Percentiles rank a stretch among this genome's conserved stretches.
These are phyloP conservation scores for Perognathus longimembris DNA, from an alignment of 2,113 vertebrate genomes.

Conservation along the genomic window DNA sequence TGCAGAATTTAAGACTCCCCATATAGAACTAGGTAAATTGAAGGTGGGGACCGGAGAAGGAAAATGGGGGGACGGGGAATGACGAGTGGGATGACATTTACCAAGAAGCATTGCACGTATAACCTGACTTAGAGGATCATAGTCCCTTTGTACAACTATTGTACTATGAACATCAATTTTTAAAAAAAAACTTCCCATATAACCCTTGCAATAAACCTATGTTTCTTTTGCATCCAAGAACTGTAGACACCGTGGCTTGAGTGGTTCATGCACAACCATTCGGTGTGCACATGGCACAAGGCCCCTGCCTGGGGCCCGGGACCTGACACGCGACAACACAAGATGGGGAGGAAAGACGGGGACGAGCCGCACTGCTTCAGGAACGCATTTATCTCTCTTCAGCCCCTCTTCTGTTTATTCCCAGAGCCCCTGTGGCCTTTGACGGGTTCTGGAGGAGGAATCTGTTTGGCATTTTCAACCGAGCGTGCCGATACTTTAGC, in stretches of 20 bases:
- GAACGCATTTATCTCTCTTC: neutral
- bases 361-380: accelerated
- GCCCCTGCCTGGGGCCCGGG: no score
- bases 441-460: conserved; percentile 54
- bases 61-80: no score
- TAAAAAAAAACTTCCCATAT: no score
- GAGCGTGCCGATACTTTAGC: neutral
- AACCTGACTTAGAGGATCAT: no score
- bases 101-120: no score
- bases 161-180: neutral
- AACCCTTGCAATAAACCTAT: no score
- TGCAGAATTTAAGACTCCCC: neutral
- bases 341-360: accelerated
- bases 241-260: neutral
- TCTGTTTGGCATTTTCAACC: conserved; percentile 50
- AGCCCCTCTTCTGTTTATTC: neutral
- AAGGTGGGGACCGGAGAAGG: no score
- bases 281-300: no score
- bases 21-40: no score
- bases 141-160: no score
- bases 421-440: neutral
- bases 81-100: no score
- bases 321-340: accelerated
- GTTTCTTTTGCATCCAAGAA: no score
- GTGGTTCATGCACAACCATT: neutral